A percentile compares a stretch with the other conserved stretches of the same genome.
Conservation (phyloP, 2,113 vertebrate genomes). For the Dunckerocampus dactyliophorus region DNA sequence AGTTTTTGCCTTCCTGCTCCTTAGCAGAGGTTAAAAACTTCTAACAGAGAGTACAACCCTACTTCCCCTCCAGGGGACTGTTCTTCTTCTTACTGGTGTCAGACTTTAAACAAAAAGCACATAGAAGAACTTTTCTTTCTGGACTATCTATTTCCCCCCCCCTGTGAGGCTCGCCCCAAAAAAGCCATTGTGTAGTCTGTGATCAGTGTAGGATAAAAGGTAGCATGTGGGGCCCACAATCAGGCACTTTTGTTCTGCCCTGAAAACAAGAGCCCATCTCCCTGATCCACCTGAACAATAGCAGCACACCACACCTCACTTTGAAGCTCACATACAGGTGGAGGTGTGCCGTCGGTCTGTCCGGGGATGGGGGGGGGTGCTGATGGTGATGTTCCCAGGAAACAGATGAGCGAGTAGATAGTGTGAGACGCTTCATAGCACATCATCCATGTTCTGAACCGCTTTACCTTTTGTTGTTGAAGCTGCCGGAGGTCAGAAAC, state of each 20-base stretch:
- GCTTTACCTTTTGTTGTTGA: conserved; percentile 24
- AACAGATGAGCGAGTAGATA: conserved; percentile 49
- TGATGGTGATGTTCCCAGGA: conserved; percentile 19
- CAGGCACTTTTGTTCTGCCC: conserved; percentile 29
- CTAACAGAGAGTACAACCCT: not conserved
- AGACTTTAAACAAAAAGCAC: not conserved
- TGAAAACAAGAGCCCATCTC: conserved; percentile 17
- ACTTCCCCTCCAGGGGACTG: not conserved
- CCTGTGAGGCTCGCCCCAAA: conserved; percentile 12
- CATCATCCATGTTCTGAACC: conserved; percentile 17
- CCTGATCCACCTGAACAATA: conserved; percentile 45
- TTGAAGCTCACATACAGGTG: conserved; percentile 48
- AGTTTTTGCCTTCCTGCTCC: not conserved
- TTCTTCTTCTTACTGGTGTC: not conserved
- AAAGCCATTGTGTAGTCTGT: conserved; percentile 2
- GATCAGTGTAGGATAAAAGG: conserved; percentile 26
- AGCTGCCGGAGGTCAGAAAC: conserved; percentile 31
- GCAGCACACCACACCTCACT: conserved; percentile 44
- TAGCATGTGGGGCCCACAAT: conserved; percentile 35
- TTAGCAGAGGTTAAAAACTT: too few species aligned
- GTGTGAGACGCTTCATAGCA: conserved; percentile 39
- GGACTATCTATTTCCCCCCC: conserved; percentile 13
- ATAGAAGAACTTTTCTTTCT: conserved; percentile 15
- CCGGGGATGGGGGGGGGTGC: not conserved
- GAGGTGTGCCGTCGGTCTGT: conserved; percentile 22